Conservation (phyloP, 2,888 invertebrate species). For the Caenorhabditis panamensis region DNA sequence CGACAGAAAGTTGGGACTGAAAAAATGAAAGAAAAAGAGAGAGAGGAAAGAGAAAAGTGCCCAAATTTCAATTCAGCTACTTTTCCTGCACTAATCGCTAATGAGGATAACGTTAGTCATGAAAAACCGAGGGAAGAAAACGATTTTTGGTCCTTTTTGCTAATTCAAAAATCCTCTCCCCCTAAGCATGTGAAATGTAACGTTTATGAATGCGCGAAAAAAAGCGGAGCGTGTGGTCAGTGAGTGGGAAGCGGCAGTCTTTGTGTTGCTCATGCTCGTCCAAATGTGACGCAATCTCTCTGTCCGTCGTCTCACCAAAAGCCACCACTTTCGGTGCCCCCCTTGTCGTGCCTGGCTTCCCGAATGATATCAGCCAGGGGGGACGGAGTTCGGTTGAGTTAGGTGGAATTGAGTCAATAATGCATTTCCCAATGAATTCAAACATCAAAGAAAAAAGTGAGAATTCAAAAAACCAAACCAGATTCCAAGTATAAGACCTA, state of each 20-base stretch:
- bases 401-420: no score
- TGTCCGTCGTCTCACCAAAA: slow-evolving; percentile 26
- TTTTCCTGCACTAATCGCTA: neutral
- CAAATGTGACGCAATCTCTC: slow-evolving; percentile 58
- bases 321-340: slow-evolving; percentile 7
- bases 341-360: slow-evolving; percentile 15
- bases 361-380: neutral
- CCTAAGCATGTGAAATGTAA: slow-evolving; percentile 3
- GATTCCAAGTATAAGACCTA: no score
- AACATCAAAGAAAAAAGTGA: no score
- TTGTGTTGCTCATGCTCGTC: slow-evolving; percentile 55
- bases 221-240: slow-evolving; percentile 18
- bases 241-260: slow-evolving; percentile 18
- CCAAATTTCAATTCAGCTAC: neutral
- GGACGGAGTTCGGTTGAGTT: no score
- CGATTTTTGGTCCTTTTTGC: neutral
- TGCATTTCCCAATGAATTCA: no score
- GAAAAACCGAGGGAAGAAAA: no score
- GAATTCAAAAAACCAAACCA: no score
- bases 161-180: neutral
- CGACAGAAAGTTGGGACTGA: neutral
- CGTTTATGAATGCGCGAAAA: slow-evolving; percentile 24
- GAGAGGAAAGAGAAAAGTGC: neutral
- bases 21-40: neutral
- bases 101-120: neutral